These are phyloP conservation scores for Drosophila seguyi DNA, from an alignment of 1,140 invertebrate genomes.

Conservation along the genomic window DNA sequence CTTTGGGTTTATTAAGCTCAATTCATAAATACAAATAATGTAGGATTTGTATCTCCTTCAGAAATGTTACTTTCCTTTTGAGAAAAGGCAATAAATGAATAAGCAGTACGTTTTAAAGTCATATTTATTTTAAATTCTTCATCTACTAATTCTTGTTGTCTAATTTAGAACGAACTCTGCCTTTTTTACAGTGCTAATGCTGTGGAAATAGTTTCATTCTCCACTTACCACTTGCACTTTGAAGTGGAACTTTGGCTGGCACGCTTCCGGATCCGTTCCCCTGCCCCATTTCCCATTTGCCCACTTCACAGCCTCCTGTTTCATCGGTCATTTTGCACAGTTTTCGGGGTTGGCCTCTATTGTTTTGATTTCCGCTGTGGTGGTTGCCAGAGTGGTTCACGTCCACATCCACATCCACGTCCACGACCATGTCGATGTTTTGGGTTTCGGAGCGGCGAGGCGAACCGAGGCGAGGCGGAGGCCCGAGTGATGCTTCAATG, in stretches of 20 bases:
- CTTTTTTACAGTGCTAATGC: not conserved
- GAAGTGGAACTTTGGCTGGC: slow-evolving; percentile 43
- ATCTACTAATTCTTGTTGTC: not conserved
- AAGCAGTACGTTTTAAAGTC: too few relatives aligned
- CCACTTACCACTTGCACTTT: slow-evolving; percentile 17
- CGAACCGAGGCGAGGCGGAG: slow-evolving; percentile 2
- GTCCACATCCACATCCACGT: slow-evolving; percentile 10
- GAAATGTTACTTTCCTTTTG: too few relatives aligned
- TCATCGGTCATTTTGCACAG: slow-evolving; percentile 23
- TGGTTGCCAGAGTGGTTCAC: slow-evolving; percentile 37
- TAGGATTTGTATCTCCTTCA: not conserved
- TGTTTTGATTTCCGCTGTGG: slow-evolving; percentile 71
- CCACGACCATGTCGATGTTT: slow-evolving; percentile 37
- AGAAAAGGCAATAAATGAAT: not conserved
- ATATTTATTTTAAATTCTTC: not conserved
- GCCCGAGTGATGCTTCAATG: slow-evolving; percentile 57
- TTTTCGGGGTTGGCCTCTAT: slow-evolving; percentile 54
- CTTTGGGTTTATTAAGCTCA: not conserved
- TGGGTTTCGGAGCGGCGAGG: slow-evolving; percentile 3
- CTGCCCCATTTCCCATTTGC: not conserved
- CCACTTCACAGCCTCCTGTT: not conserved
- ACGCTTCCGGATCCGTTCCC: slow-evolving; percentile 19
- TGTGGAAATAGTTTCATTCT: slow-evolving; percentile 26
- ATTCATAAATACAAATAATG: not conserved
- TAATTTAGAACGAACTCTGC: not conserved